Conservation (phyloP, 2,797 vertebrate species). For the Gymnothorax javanicus region DNA sequence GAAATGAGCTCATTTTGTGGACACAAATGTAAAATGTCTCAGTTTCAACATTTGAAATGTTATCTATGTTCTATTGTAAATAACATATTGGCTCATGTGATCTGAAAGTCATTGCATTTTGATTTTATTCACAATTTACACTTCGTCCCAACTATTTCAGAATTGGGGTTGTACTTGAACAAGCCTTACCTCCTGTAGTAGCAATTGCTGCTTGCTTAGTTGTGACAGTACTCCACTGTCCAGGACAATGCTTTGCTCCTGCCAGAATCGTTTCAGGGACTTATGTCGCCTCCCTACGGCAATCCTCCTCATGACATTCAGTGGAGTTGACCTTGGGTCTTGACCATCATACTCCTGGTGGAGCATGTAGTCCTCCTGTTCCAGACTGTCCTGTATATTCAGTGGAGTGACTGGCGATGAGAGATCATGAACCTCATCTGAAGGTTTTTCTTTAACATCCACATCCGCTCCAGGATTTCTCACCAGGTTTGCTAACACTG, state of each 20-base stretch:
- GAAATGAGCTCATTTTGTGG: too few relatives aligned
- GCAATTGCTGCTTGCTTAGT: constrained; percentile 33
- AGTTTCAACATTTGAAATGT: too few relatives aligned
- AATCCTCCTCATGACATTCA: not conserved
- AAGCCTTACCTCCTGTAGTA: constrained; percentile 47
- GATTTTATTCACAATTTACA: too few relatives aligned
- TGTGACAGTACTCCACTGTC: constrained; percentile 36
- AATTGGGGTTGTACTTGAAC: not conserved
- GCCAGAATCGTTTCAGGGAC: constrained; percentile 39
- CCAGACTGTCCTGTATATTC: not conserved
- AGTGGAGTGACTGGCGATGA: not conserved
- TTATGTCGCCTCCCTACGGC: not conserved
- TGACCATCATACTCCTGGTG: not conserved
- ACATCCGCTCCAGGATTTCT: not conserved
- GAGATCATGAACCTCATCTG: not conserved
- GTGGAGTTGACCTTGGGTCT: not conserved
- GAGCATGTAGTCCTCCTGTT: not conserved
- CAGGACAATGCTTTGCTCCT: constrained; percentile 39
- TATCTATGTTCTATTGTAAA: too few relatives aligned
- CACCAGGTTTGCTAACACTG: not conserved
- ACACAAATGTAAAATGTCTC: too few relatives aligned
- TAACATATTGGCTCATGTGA: too few relatives aligned
- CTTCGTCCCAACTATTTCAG: too few relatives aligned
- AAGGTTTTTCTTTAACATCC: not conserved
- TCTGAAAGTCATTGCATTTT: too few relatives aligned